Conservation (phyloP, 2,113 vertebrate species). For the Chionis minor region DNA sequence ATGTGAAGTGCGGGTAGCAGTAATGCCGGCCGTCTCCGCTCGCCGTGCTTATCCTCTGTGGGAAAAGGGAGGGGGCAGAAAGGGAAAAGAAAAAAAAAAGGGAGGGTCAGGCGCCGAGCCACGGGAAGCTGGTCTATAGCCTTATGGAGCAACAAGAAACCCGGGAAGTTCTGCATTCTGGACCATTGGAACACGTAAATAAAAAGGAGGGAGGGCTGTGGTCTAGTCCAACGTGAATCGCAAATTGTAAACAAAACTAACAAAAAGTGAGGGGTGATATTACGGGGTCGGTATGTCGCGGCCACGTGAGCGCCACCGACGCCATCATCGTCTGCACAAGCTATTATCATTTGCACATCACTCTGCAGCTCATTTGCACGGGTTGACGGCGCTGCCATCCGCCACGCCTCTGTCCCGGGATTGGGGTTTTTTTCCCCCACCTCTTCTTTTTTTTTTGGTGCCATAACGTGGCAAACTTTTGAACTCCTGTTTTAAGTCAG, state of each 20-base stretch:
- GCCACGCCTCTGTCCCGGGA: neutral
- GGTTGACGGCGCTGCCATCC: neutral
- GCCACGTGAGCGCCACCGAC: fast-evolving
- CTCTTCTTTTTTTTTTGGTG: neutral
- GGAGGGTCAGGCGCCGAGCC: neutral
- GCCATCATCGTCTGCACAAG: neutral
- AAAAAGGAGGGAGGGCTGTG: neutral
- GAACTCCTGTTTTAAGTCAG: neutral
- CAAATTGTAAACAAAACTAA: neutral
- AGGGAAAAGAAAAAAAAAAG: too few relatives aligned
- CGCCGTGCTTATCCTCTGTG: constrained; percentile 95
- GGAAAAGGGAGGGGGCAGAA: neutral
- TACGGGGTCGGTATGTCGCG: fast-evolving
- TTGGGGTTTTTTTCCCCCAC: neutral
- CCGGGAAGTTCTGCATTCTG: fast-evolving
- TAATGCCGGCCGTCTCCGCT: constrained; percentile 95
- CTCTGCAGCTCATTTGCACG: neutral
- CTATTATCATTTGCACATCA: fast-evolving
- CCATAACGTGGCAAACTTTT: neutral
- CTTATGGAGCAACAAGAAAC: fast-evolving
- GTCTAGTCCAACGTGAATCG: neutral
- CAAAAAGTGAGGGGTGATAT: fast-evolving
- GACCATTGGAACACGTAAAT: neutral
- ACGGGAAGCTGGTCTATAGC: fast-evolving
- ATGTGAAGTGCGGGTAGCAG: constrained; percentile 98